These are phyloP conservation scores for Abramis brama DNA, from an alignment of 2,113 vertebrate genomes.

Conservation along the genomic window DNA sequence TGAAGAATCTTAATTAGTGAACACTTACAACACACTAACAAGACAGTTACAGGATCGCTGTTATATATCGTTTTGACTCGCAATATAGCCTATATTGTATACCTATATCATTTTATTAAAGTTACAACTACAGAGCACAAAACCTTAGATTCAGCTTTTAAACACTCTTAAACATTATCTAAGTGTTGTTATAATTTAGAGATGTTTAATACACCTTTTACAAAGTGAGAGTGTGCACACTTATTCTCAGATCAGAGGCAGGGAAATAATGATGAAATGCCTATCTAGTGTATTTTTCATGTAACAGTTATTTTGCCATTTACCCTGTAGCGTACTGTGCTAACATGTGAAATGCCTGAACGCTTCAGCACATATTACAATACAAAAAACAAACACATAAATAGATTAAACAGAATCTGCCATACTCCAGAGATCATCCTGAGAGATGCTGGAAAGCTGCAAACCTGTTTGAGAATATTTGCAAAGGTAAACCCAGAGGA, in stretches of 20 bases:
- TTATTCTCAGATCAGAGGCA: conserved; percentile 6
- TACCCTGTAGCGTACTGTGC: conserved; percentile 18
- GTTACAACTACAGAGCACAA: no score
- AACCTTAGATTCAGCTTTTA: neutral
- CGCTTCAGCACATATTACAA: conserved; percentile 27
- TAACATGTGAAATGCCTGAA: conserved; percentile 28
- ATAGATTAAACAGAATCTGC: conserved; percentile 51
- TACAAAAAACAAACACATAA: conserved; percentile 37
- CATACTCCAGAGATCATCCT: conserved; percentile 35
- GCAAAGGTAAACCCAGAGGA: conserved; percentile 53
- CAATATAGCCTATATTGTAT: no score
- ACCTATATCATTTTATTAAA: no score
- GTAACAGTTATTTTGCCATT: conserved; percentile 27
- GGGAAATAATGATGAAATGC: conserved; percentile 1
- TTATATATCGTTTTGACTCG: neutral
- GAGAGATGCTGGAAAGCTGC: conserved; percentile 47
- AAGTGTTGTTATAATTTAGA: neutral
- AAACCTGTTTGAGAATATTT: conserved; percentile 53
- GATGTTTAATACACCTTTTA: neutral
- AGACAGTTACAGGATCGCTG: neutral
- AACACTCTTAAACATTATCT: neutral
- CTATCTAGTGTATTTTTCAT: conserved; percentile 12
- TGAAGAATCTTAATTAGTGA: conserved; percentile 39
- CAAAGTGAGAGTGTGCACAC: neutral
- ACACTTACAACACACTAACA: conserved; percentile 9